Conservation (phyloP, 2,888 invertebrate species). For the Sinohyriopsis cumingii region DNA sequence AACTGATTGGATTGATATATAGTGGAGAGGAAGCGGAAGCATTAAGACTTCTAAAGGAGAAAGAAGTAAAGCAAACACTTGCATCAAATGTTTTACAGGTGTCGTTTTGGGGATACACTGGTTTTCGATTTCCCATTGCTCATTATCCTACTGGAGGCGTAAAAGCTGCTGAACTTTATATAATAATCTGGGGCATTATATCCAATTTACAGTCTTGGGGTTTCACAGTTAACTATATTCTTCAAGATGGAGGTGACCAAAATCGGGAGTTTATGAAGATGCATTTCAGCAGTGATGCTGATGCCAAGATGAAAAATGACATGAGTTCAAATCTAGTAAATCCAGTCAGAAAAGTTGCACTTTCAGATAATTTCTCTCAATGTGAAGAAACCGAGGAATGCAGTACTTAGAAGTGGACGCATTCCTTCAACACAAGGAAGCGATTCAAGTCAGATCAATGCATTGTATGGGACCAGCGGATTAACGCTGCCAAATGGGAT, state of each 20-base stretch:
- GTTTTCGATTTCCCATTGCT: constrained; percentile 27
- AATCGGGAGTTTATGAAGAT: constrained; percentile 23
- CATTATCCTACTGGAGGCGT: constrained; percentile 22
- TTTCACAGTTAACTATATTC: constrained; percentile 21
- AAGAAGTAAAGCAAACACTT: constrained; percentile 10
- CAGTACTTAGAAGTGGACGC: constrained; percentile 13
- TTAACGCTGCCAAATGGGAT: too few species aligned
- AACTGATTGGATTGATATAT: constrained; percentile 21
- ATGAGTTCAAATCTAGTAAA: constrained; percentile 12
- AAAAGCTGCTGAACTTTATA: constrained; percentile 13
- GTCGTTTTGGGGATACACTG: constrained; percentile 27
- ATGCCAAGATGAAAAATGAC: constrained; percentile 2
- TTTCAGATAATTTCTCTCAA: constrained; percentile 23
- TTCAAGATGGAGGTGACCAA: constrained; percentile 29
- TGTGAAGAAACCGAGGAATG: constrained; percentile 24
- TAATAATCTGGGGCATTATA: constrained; percentile 19
- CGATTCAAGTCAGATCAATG: too few species aligned
- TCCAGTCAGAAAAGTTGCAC: constrained; percentile 6
- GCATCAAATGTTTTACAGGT: constrained; percentile 25
- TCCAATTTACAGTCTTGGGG: constrained; percentile 17
- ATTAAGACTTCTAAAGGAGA: constrained; percentile 10
- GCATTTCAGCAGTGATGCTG: constrained; percentile 9
- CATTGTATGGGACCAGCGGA: too few species aligned
- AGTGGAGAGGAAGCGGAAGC: constrained; percentile 18
- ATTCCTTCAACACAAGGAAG: too few species aligned